Evolutionary conservation across 1,140 invertebrate species (phyloP).

Genomic region (Apis dorsata): DNA sequence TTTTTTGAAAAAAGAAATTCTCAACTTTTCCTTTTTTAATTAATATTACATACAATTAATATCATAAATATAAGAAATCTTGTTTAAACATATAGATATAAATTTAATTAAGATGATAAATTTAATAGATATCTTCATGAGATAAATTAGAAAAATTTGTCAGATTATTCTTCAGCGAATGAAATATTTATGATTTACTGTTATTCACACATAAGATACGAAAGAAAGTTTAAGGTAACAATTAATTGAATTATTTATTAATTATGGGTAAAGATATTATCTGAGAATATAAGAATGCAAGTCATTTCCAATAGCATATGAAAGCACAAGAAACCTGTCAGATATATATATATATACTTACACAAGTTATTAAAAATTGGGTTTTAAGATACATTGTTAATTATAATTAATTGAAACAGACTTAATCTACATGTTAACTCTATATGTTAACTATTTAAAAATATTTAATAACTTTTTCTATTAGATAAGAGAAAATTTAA

Average conservation of each 20-base stretch:
- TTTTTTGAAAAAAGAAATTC: neutral
- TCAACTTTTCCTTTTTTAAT: neutral
- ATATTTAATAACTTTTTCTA: neutral
- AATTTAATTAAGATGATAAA: neutral
- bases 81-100: neutral
- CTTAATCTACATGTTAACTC: neutral
- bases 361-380: neutral
- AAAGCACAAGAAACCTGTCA: neutral
- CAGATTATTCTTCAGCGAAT: neutral
- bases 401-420: neutral
- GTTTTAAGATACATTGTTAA: neutral
- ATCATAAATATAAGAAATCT: neutral
- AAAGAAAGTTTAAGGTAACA: neutral
- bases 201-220: neutral
- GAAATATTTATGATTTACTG: neutral
- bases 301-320: neutral
- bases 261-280: neutral
- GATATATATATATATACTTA: neutral
- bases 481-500: no score
- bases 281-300: neutral
- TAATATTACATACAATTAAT: neutral
- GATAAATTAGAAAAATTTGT: neutral
- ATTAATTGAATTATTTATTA: no score
- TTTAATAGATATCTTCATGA: neutral
- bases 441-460: neutral